Conservation (phyloP, 2,888 invertebrate genomes). For the Nebria brevicollis region DNA sequence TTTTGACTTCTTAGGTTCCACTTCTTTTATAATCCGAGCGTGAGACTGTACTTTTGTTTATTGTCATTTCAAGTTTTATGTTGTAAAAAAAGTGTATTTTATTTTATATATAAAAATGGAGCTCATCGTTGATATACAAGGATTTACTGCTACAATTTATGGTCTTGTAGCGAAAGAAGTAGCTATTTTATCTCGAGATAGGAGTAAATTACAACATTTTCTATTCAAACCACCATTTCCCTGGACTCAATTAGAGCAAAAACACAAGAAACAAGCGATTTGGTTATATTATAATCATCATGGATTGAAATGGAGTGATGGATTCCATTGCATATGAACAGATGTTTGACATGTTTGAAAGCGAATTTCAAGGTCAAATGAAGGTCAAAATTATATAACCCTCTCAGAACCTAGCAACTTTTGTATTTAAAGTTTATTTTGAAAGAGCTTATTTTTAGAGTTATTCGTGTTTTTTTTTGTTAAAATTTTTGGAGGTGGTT, state of each 20-base stretch:
- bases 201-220: not conserved
- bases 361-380: too few relatives aligned
- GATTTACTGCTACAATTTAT: not conserved
- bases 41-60: too few relatives aligned
- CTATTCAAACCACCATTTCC: not conserved
- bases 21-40: too few relatives aligned
- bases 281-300: not conserved
- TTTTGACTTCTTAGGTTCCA: too few relatives aligned
- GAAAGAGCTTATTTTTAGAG: too few relatives aligned
- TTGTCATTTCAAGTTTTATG: too few relatives aligned
- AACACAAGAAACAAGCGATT: not conserved
- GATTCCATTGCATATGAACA: not conserved
- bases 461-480: too few relatives aligned
- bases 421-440: too few relatives aligned
- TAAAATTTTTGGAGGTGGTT: too few relatives aligned
- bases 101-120: constrained; percentile 23
- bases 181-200: not conserved
- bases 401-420: too few relatives aligned
- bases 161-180: not conserved
- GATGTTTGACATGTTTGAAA: not conserved
- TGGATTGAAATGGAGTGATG: not conserved
- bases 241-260: not conserved
- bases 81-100: too few relatives aligned
- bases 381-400: too few relatives aligned
- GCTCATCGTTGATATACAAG: constrained; percentile 10